Conservation (phyloP, 2,888 invertebrate genomes). For the Junonia oenone region DNA sequence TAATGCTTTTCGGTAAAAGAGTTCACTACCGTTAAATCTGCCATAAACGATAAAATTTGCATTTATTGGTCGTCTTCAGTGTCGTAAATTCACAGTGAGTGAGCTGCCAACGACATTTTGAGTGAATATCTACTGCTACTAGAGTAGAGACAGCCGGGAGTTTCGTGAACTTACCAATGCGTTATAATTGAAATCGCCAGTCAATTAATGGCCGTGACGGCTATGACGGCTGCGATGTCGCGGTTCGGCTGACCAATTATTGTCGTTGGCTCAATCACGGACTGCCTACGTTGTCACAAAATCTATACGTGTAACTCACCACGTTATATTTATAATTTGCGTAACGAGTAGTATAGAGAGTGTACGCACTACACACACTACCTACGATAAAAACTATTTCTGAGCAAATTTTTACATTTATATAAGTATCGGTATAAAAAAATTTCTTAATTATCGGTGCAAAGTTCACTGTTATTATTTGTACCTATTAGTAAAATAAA, state of each 20-base stretch:
- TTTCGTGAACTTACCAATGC: slow-evolving; percentile 60
- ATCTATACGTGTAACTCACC: neutral
- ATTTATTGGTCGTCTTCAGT: slow-evolving; percentile 75
- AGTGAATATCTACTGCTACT: slow-evolving; percentile 67
- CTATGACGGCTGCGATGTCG: slow-evolving; percentile 47
- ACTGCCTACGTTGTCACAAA: slow-evolving; percentile 38
- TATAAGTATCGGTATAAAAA: too few relatives aligned
- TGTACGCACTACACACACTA: too few relatives aligned
- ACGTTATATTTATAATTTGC: neutral
- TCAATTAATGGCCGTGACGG: slow-evolving; percentile 62
- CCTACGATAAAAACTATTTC: too few relatives aligned
- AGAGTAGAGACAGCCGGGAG: slow-evolving; percentile 47
- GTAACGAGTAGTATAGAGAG: too few relatives aligned
- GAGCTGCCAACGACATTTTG: slow-evolving; percentile 73
- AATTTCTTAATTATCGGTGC: too few relatives aligned
- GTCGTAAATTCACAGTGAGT: slow-evolving; percentile 68
- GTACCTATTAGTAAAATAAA: neutral
- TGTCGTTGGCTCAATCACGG: slow-evolving; percentile 58
- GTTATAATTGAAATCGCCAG: slow-evolving; percentile 69
- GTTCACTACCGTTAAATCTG: slow-evolving; percentile 73
- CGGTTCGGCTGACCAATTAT: slow-evolving; percentile 56
- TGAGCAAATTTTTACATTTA: too few relatives aligned
- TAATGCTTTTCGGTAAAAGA: slow-evolving; percentile 67
- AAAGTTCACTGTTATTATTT: too few relatives aligned
- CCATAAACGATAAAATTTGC: slow-evolving; percentile 79